Conservation (phyloP, 2,113 vertebrate species). For the Prionailurus bengalensis region DNA sequence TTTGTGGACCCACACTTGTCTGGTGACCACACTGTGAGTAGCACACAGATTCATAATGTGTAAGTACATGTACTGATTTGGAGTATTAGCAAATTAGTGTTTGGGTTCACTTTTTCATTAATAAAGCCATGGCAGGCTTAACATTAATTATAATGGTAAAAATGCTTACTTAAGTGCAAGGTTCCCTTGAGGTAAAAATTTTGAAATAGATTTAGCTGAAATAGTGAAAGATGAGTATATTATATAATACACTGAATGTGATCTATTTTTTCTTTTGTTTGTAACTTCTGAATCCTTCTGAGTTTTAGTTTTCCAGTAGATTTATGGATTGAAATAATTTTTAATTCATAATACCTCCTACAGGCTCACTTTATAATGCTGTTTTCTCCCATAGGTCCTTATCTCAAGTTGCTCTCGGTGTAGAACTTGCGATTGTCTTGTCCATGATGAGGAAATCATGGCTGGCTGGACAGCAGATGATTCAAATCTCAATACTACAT, state of each 20-base stretch:
- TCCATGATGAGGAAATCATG: conserved; percentile 99
- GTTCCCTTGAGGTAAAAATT: conserved; percentile 35
- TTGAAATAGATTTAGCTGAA: neutral
- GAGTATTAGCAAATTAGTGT: neutral
- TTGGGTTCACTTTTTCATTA: conserved; percentile 28
- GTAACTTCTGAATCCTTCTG: neutral
- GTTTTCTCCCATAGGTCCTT: conserved; percentile 89
- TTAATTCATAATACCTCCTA: neutral
- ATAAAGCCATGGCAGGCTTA: neutral
- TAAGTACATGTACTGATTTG: neutral
- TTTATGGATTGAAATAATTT: neutral
- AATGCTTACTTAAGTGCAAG: neutral
- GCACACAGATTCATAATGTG: neutral
- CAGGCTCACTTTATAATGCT: neutral
- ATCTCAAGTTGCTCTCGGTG: conserved; percentile 98
- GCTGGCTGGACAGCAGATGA: conserved; percentile 99
- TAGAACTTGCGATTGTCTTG: conserved; percentile 97
- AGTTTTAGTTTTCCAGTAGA: neutral
- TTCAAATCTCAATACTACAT: conserved; percentile 98
- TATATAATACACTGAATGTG: neutral
- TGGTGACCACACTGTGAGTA: neutral
- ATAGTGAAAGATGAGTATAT: neutral
- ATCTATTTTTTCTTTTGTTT: neutral
- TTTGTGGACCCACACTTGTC: neutral
- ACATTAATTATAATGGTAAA: conserved; percentile 16